Conservation (phyloP, 2,113 vertebrate species). For the Sander lucioperca region DNA sequence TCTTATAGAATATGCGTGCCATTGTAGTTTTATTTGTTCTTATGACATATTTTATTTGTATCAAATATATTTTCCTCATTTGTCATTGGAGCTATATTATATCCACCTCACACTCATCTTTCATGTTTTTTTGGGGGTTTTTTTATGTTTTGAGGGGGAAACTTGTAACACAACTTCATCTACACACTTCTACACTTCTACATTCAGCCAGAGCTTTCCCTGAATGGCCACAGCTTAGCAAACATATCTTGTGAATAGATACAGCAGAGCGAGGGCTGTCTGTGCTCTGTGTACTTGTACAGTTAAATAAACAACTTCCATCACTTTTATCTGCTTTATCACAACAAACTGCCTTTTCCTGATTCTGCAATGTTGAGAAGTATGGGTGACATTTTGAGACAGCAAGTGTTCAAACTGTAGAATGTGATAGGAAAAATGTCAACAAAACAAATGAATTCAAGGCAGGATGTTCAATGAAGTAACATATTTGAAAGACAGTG, state of each 20-base stretch:
- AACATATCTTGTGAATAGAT: not conserved
- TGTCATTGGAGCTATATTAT: not conserved
- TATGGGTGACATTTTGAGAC: not conserved
- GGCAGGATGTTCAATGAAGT: too few relatives aligned
- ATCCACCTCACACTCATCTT: not conserved
- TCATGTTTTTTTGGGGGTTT: too few relatives aligned
- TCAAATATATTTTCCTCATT: not conserved
- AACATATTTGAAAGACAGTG: too few relatives aligned
- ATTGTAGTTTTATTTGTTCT: not conserved
- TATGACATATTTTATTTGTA: not conserved
- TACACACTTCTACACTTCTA: not conserved
- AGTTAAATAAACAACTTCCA: not conserved
- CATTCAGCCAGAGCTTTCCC: too few relatives aligned
- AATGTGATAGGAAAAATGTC: not conserved
- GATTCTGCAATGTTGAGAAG: too few relatives aligned
- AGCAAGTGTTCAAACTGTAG: not conserved
- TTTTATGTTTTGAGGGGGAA: not conserved
- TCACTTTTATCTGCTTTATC: not conserved
- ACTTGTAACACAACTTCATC: not conserved
- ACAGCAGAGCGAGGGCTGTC: not conserved
- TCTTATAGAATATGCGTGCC: constrained; percentile 65
- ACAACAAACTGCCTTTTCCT: not conserved
- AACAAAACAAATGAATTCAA: not conserved
- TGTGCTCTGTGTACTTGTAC: not conserved
- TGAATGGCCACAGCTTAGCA: not conserved